A percentile compares a stretch with the other conserved stretches of the same genome.
Evolutionary conservation across 2,113 vertebrate genomes (phyloP).

Genomic region (Boulengeromyrus knoepffleri): DNA sequence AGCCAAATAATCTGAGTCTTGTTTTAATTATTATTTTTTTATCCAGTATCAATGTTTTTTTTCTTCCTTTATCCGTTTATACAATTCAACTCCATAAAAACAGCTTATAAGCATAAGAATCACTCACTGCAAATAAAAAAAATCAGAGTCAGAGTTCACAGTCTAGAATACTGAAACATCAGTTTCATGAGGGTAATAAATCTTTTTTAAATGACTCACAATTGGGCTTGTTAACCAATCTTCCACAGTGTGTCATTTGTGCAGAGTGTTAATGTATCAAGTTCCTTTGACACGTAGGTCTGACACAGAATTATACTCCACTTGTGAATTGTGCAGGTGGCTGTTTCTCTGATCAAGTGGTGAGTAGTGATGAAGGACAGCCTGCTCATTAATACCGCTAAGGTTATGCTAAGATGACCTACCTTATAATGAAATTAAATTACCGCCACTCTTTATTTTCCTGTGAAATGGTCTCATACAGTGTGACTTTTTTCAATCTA

Average conservation of each 20-base stretch:
- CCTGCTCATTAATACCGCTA: neutral
- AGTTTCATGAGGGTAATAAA: neutral
- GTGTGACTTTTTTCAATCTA: neutral
- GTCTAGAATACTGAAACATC: neutral
- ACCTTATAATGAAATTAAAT: neutral
- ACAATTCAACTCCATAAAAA: neutral
- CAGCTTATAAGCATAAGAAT: neutral
- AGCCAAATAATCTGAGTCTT: neutral
- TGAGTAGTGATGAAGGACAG: neutral
- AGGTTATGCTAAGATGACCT: neutral
- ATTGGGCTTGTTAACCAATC: neutral
- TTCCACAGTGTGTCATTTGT: neutral
- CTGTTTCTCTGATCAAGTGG: neutral
- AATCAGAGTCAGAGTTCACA: neutral
- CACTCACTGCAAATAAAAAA: neutral
- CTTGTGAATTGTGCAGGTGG: neutral
- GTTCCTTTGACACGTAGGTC: neutral
- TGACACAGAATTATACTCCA: neutral
- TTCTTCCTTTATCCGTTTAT: neutral
- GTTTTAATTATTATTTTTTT: neutral
- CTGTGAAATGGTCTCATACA: neutral
- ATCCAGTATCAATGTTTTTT: neutral
- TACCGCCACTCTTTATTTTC: neutral
- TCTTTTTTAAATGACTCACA: neutral
- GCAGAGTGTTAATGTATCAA: neutral